Base-by-base conservation (phyloP, 2,113 vertebrate species). In the Balaeniceps rex region DNA sequence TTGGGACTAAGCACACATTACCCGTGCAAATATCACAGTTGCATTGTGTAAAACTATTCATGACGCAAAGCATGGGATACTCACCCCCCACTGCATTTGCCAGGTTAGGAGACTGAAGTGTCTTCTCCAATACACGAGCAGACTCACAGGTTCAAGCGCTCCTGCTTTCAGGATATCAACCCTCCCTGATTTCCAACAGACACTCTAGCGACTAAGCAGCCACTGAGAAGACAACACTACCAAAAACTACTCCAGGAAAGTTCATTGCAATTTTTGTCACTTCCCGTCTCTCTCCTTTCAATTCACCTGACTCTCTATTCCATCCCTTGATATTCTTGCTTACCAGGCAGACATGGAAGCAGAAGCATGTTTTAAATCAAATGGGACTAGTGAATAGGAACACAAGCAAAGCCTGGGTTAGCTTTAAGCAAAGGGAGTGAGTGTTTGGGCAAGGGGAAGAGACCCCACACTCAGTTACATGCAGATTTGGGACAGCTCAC, bases 131-230 rank as follows among this genome's bases (percentile, higher is more conserved):
- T 2, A 68, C 36, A 69, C 0, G 1, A 66, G 21, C 54, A 77
- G 40, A 36, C 19, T 55, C 7, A 2, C 12, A 71, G 25, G 29
- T 10, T 54, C 42, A 60, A 70, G 31, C 1, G 4, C 17, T 88
- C 47, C 52, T 75, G 42, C 72, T 83, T 74, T 78, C 47, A 68
- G 61, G 19, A 5, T 34, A 71, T 12, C 10, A 22, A 2, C 21
- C 31, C 79, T 72, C 28, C 42, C 38, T 47, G 23, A 81, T 23
- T 75, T 60, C 65, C 72, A 86, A 14, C 14, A 79, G n/a, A 28
- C 13, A 26, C 6, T 15, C 26, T 9, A 42, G 28, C 0, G 1
- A 91, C n/a, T 0, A 1, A 74, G 28, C 31, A 81, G 75, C 10
- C 58, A 46, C 21, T 33, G 4, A 40, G 54, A 58, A 69, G 36